These are phyloP conservation scores for Hippocampus guttulatus DNA, from an alignment of 2,113 vertebrate species.

Conservation along the genomic window DNA sequence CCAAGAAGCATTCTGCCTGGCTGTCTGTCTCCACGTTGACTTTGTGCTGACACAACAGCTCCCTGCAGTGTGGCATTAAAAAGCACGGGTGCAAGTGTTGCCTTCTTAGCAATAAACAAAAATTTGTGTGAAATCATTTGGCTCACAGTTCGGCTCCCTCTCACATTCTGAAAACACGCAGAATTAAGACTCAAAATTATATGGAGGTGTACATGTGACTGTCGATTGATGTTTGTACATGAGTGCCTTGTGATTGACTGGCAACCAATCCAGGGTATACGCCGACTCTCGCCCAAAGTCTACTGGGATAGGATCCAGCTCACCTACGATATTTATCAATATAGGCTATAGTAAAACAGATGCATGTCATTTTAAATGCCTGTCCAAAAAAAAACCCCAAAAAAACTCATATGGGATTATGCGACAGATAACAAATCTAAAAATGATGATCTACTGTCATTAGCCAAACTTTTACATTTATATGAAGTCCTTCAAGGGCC, in stretches of 20 bases:
- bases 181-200: not conserved
- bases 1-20: conserved; percentile 4
- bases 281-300: not conserved
- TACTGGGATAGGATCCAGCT: not conserved
- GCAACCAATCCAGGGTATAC: not conserved
- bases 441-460: not conserved
- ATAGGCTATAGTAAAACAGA: not conserved
- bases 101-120: not conserved
- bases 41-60: conserved; percentile 13
- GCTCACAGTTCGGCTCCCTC: not conserved
- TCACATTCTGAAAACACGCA: not conserved
- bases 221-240: not conserved
- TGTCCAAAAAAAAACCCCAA: too few relatives aligned
- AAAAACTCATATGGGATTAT: too few relatives aligned
- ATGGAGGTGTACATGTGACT: not conserved
- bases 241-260: too few relatives aligned
- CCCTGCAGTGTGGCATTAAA: conserved; percentile 4
- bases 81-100: not conserved
- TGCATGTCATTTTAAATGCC: not conserved
- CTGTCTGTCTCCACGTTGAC: conserved; percentile 32
- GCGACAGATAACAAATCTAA: too few relatives aligned
- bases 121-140: not conserved
- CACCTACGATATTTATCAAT: not conserved
- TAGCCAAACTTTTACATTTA: not conserved
- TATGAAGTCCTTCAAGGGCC: not conserved